Evolutionary conservation across 2,797 vertebrate genomes (phyloP).

Genomic region (Epinephelus awoara): DNA sequence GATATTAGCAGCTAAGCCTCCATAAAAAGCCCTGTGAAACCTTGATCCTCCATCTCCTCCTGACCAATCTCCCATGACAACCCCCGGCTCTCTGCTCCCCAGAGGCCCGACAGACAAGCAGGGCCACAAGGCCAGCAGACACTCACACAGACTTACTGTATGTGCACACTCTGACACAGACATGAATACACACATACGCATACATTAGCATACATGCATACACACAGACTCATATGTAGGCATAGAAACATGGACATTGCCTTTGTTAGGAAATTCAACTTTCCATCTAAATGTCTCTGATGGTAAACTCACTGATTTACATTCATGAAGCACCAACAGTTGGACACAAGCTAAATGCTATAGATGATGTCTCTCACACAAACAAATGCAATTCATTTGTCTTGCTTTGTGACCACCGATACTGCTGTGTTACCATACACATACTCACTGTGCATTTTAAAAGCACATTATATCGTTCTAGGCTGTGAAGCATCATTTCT

Average conservation of each 20-base stretch:
- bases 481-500: neutral
- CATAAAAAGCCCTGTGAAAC: constrained; percentile 32
- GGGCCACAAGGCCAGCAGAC: constrained; percentile 24
- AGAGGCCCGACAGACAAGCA: constrained; percentile 4
- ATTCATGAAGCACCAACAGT: constrained; percentile 15
- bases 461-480: constrained; percentile 11
- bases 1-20: constrained; percentile 50
- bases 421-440: neutral
- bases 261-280: constrained; percentile 25
- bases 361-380: constrained; percentile 6
- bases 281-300: neutral
- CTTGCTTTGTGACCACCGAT: constrained; percentile 29
- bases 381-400: constrained; percentile 32
- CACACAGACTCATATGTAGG: neutral
- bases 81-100: constrained; percentile 18
- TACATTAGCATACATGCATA: constrained; percentile 48
- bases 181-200: neutral
- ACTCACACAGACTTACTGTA: neutral
- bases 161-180: neutral
- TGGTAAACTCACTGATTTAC: constrained; percentile 24
- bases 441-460: neutral
- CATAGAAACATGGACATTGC: neutral
- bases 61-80: constrained; percentile 48
- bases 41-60: constrained; percentile 46
- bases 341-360: constrained; percentile 14